Percentiles rank a stretch among this genome's conserved stretches.
These are phyloP conservation scores for Spongilla lacustris DNA, from an alignment of 37 sponge, comb jelly and placozoan species.

Conservation along the genomic window DNA sequence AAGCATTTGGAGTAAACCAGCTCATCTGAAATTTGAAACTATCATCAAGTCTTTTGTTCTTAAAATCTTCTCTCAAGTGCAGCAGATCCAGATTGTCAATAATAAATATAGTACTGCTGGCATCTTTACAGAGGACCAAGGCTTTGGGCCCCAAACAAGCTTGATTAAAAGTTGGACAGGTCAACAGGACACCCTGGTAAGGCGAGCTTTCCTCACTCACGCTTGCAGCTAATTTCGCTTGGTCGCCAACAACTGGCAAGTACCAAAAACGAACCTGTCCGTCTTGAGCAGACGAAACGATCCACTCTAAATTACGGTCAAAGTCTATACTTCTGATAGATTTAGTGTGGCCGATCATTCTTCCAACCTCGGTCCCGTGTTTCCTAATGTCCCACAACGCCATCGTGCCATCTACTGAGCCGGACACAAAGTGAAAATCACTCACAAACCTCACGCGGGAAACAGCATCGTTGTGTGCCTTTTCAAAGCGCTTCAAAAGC, in stretches of 20 bases:
- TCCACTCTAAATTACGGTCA: neutral
- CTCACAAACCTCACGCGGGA: conserved; percentile 13
- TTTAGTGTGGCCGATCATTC: conserved; percentile 5
- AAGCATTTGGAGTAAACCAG: conserved; percentile 22
- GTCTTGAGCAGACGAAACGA: conserved; percentile 4
- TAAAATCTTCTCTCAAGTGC: neutral
- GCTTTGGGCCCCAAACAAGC: neutral
- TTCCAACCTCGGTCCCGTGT: neutral
- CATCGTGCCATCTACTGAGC: conserved; percentile 11
- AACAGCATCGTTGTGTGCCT: conserved; percentile 21
- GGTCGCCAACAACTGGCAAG: neutral
- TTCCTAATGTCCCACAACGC: conserved; percentile 39
- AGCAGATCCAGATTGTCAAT: conserved; percentile 28
- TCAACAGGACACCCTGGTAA: conserved; percentile 17
- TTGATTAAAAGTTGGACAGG: conserved; percentile 22
- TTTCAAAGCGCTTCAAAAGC: neutral
- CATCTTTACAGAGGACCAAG: neutral
- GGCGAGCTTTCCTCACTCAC: neutral
- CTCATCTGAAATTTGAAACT: conserved; percentile 17
- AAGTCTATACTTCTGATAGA: conserved; percentile 8
- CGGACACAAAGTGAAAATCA: conserved; percentile 21
- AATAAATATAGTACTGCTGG: conserved; percentile 6
- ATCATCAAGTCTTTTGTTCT: conserved; percentile 10
- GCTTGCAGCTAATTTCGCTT: neutral
- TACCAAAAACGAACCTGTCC: conserved; percentile 31